phyloP scores from a whole-genome alignment of 2,113 vertebrate genomes.

The Colius striatus region DNA sequence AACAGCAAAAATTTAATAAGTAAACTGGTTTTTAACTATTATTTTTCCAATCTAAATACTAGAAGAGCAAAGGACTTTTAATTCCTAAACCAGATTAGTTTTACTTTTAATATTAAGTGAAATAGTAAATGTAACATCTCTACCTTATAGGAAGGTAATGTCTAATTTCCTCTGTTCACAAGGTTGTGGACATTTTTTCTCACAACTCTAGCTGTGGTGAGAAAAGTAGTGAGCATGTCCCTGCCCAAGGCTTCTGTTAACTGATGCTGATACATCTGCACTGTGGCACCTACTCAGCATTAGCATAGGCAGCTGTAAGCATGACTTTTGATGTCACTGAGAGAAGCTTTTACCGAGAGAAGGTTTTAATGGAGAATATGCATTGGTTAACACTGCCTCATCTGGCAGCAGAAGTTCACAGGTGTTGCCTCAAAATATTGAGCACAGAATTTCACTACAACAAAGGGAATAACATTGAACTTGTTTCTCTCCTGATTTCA shows the following conservation, averaged over 20 bases:
- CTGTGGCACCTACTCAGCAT: background rate
- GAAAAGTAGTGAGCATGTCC: background rate
- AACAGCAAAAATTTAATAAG: conserved; percentile 54
- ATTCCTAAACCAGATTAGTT: background rate
- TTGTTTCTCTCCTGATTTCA: background rate
- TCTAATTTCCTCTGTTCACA: background rate
- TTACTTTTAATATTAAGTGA: background rate
- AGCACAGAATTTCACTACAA: background rate
- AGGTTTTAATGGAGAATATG: background rate
- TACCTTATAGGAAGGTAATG: background rate
- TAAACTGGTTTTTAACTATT: conserved; percentile 10
- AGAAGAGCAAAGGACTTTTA: background rate
- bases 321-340: background rate
- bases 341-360: background rate
- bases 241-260: background rate
- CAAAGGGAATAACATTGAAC: background rate
- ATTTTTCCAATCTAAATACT: background rate
- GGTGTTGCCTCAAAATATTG: rapidly evolving
- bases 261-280: background rate
- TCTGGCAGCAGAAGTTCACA: background rate
- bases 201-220: background rate
- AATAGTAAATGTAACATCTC: background rate
- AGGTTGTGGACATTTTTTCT: background rate
- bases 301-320: background rate
- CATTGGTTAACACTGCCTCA: background rate